These are phyloP conservation scores for Dasypolia templi DNA, from an alignment of 2,888 invertebrate species.

Conservation along the genomic window DNA sequence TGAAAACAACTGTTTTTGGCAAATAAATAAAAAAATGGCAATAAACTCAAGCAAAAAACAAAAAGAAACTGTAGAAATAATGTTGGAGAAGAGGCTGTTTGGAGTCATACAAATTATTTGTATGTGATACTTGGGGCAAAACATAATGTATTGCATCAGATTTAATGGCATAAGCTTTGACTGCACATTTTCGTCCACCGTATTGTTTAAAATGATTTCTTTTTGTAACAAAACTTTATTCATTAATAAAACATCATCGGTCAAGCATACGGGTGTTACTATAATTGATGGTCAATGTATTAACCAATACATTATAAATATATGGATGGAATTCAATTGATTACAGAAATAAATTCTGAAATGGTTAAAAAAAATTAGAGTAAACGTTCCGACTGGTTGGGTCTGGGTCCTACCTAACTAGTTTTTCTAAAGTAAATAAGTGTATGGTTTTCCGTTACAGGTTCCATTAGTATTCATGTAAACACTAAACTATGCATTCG, in stretches of 20 bases:
- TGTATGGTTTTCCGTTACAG: too few relatives aligned
- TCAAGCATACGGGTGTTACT: not conserved
- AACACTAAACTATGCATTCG: not conserved
- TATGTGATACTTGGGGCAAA: slow-evolving; percentile 27
- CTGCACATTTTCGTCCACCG: slow-evolving; percentile 23
- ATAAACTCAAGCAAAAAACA: too few relatives aligned
- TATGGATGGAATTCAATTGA: not conserved
- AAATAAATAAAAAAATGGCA: too few relatives aligned
- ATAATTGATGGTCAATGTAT: not conserved
- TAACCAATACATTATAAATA: not conserved
- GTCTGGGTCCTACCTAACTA: not conserved
- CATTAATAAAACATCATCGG: not conserved
- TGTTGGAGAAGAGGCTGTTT: not conserved
- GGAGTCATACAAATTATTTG: slow-evolving; percentile 6
- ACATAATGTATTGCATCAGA: slow-evolving; percentile 22
- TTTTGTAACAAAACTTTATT: not conserved
- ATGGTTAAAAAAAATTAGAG: not conserved
- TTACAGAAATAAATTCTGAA: not conserved
- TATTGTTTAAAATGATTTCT: not conserved
- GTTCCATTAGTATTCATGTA: not conserved
- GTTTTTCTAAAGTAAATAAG: not conserved
- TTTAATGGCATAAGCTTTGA: slow-evolving; percentile 33
- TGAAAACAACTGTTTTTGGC: too few relatives aligned
- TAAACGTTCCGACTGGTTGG: too few relatives aligned
- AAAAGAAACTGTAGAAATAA: slow-evolving; percentile 21